Base-by-base conservation (phyloP, 2,113 vertebrate genomes). In the Chascanopsetta lugubris region DNA sequence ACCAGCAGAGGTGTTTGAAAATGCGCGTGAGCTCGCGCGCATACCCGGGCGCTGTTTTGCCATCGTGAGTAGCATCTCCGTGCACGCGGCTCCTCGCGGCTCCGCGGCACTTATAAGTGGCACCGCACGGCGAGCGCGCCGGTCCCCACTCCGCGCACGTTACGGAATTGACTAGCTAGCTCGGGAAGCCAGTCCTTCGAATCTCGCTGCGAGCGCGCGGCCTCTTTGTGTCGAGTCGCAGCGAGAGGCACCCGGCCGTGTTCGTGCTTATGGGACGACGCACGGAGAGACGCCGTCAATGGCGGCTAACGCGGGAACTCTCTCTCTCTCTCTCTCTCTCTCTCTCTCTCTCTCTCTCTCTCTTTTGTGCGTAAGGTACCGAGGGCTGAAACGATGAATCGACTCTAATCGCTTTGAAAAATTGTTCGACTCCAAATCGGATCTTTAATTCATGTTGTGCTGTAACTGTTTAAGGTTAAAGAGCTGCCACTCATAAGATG, bases 111-210 rank as follows among this genome's bases (percentile, higher is more conserved):
- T 65, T 78, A 68, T 78, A 61, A n/a, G 63, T 73, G 73, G 59
- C 68, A 56, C 42, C 62, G 70, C 57, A 65, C 40, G 75, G 58
- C n/a, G 51, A 66, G 78, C n/a, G 8, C 12, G 38, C 17, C 15
- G 27, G 63, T 57, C 46, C 56, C 71, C 46, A 24, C 38, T 77
- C 70, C 79, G 81, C 77, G 80, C 86, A 83, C 78, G 83, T 87
- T 81, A 77, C 40, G 61, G 67, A 55, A 87, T 90, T 89, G 76
- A 58, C 66, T 66, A 29, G 73, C 42, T 56, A 64, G 82, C 72
- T 79, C 53, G 69, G 69, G 24, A 34, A 76, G 75, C 61, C 47
- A 69, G 63, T 59, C 61, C 48, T 82, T 72, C 70, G 62, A 72
- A 77, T 72, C 46, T 57, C 53, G 75, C 58, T 74, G 59, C 71